These are phyloP conservation scores for Protomyctophum bolini DNA, from an alignment of 2,113 vertebrate genomes.

Conservation along the genomic window DNA sequence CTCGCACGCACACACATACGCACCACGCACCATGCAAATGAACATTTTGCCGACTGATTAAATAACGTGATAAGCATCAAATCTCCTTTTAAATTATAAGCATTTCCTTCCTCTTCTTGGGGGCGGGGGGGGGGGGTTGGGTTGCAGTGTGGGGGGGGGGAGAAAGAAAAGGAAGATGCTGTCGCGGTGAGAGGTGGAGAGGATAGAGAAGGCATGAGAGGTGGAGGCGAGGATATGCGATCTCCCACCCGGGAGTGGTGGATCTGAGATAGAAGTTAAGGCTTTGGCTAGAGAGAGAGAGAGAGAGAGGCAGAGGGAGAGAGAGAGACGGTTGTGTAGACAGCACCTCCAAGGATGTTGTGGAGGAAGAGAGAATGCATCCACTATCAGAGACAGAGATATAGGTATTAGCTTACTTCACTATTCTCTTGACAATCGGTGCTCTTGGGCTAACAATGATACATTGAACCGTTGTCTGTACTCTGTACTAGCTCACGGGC, in stretches of 20 bases:
- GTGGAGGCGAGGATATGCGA: constrained; percentile 36
- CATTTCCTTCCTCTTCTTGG: constrained; percentile 31
- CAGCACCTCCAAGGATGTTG: no score
- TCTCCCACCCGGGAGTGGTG: constrained; percentile 42
- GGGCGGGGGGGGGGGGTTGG: not conserved
- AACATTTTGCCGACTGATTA: constrained; percentile 43
- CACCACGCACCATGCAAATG: constrained; percentile 30
- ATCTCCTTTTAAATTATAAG: constrained; percentile 46
- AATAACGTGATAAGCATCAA: constrained; percentile 45
- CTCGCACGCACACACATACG: not conserved
- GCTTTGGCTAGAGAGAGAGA: not conserved
- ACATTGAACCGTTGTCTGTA: not conserved
- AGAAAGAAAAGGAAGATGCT: not conserved
- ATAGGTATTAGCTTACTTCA: not conserved
- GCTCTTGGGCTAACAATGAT: not conserved
- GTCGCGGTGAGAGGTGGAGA: not conserved
- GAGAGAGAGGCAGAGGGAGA: constrained; percentile 1
- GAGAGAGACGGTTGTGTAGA: not conserved
- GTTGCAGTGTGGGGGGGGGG: not conserved
- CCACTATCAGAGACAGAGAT: no score
- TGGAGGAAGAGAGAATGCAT: no score
- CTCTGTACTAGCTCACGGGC: not conserved
- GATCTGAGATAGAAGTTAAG: constrained; percentile 28
- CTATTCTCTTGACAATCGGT: not conserved
- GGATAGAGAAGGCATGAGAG: constrained; percentile 1